phyloP scores from a whole-genome alignment of 2,113 vertebrate species.

The Tautogolabrus adspersus region DNA sequence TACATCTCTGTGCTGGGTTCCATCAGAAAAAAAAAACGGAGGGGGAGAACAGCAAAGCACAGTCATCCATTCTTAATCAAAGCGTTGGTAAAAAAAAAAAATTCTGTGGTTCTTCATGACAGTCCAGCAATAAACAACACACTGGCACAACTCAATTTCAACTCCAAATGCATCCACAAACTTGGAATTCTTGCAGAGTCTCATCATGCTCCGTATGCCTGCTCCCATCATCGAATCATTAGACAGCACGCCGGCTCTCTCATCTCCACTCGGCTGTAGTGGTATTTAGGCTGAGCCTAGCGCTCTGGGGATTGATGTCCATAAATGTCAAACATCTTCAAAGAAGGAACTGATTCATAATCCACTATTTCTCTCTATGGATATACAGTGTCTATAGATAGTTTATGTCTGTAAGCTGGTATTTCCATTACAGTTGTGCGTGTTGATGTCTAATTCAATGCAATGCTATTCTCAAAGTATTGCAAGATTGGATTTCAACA shows the following conservation, averaged over 20 bases:
- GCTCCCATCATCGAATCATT: constrained; percentile 49
- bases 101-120: constrained; percentile 31
- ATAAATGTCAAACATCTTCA: constrained; percentile 49
- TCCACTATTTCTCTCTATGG: neutral
- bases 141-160: constrained; percentile 27
- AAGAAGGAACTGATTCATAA: constrained; percentile 24
- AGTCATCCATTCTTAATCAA: constrained; percentile 70
- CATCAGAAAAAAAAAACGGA: constrained; percentile 34
- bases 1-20: constrained; percentile 11
- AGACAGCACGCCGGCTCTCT: constrained; percentile 38
- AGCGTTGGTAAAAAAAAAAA: constrained; percentile 35
- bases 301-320: constrained; percentile 35
- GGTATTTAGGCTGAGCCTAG: constrained; percentile 33
- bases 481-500: neutral
- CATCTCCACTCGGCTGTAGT: constrained; percentile 14
- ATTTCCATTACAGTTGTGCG: neutral
- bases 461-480: neutral
- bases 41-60: constrained; percentile 28
- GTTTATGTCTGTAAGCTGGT: neutral
- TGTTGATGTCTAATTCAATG: neutral
- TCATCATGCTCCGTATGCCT: constrained; percentile 18
- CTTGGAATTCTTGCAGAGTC: constrained; percentile 36
- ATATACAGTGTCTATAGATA: neutral
- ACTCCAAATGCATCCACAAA: constrained; percentile 10
- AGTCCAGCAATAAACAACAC: constrained; percentile 43